phyloP scores from a whole-genome alignment of 2,797 vertebrate species.

The Neopelma chrysocephalum region DNA sequence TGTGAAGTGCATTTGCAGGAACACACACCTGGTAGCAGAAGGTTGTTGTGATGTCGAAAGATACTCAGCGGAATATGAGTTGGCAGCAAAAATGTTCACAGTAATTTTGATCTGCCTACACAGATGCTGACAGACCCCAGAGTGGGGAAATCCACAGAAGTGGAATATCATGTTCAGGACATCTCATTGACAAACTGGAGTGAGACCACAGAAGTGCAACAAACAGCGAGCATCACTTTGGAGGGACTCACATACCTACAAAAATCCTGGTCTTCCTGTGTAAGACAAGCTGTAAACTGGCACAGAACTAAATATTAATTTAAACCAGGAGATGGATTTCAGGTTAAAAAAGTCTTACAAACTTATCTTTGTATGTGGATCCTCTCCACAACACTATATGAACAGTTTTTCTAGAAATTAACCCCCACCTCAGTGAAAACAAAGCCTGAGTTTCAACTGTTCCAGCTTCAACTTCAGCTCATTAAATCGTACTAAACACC shows the following conservation, averaged over 20 bases:
- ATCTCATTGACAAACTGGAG: conserved; percentile 20
- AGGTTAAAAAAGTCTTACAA: not conserved
- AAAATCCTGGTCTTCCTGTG: not conserved
- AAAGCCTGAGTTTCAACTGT: not conserved
- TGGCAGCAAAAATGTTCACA: conserved; percentile 1
- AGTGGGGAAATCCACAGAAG: not conserved
- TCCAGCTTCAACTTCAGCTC: not conserved
- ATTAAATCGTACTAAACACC: not conserved
- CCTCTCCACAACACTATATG: not conserved
- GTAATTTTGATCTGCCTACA: conserved; percentile 7
- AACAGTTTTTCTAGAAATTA: not conserved
- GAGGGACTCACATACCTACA: not conserved
- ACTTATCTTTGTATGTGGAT: not conserved
- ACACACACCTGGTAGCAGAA: not conserved
- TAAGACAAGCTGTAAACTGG: not conserved
- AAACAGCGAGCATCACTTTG: not conserved
- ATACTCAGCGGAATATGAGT: not conserved
- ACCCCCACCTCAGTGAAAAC: not conserved
- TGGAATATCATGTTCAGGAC: not conserved
- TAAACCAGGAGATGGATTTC: not conserved
- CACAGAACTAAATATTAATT: not conserved
- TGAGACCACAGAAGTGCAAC: not conserved
- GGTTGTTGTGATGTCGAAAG: not conserved
- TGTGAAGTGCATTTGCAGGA: not conserved
- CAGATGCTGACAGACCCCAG: not conserved